Evolutionary conservation across 2,113 vertebrate genomes (phyloP), one percentile per base, ranked within the genome.

Genomic region (Antigone vipio): DNA sequence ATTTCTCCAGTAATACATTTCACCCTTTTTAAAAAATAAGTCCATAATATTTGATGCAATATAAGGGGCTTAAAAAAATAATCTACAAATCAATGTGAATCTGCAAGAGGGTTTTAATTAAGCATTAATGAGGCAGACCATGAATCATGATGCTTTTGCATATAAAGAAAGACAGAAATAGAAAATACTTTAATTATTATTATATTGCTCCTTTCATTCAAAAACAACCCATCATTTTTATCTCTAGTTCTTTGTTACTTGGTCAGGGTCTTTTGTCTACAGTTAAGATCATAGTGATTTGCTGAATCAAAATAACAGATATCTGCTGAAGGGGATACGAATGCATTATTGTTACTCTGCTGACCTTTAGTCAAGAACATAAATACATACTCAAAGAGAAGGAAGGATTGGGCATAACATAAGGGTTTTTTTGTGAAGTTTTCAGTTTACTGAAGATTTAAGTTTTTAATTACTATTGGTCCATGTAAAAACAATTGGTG

Each of bases 311-410:
- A 81, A 62, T 87, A 93, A 88, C 55, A 81, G 67, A 24, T 93
- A 80, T 82, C 20, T 95, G 79, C 93, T 96, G 84, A 95, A 96
- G 78, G 88, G 78, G 63, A 71, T 95, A 93, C 80, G 63, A 94
- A 86, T 52, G 40, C 53, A 66, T 97, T 96, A 84, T 52, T 52
- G 30, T 92, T 96, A 78, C 53, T 71, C 32, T 95, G 26, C 55
- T 96, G 89, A 96, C 67, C 92, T 97, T 95, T 95, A 91, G 68
- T 56, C 78, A 89, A 92, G 69, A 83, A 84, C 42, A 50, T 14
- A 96, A 86, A 40, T 72, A 62, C 12, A 27, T 76, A 44, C 69
- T 96, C 64, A 95, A 92, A 60, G 82, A 21, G 55, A 83, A 58
- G 89, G 69, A 81, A 79, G 44, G 95, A 69, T 2, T 38, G 30